Conservation (phyloP, 2,113 vertebrate genomes). For the Zeus faber region DNA sequence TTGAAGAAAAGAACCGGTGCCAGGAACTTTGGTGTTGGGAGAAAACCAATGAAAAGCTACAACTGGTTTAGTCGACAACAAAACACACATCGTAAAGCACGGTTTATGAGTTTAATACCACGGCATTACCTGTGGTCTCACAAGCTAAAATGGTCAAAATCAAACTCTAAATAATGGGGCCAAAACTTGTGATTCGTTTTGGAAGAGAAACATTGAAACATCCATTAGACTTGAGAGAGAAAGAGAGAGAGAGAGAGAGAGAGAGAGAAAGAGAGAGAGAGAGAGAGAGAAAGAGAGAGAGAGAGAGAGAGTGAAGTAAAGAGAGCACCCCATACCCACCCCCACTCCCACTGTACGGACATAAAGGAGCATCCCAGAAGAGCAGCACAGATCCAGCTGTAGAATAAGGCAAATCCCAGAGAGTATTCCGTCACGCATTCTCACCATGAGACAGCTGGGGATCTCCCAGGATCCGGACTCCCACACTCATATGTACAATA, state of each 20-base stretch:
- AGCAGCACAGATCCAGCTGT: constrained; percentile 32
- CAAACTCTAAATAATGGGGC: constrained; percentile 28
- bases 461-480: neutral
- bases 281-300: no score
- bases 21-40: no score
- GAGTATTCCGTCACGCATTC: constrained; percentile 28
- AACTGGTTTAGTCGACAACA: constrained; percentile 11
- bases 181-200: constrained; percentile 34
- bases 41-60: no score
- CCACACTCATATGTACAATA: neutral
- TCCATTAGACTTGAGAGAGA: constrained; percentile 8
- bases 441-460: constrained; percentile 27
- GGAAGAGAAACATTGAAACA: constrained; percentile 33
- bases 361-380: constrained; percentile 40
- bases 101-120: constrained; percentile 18
- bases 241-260: no score
- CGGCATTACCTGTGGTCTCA: constrained; percentile 14
- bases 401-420: constrained; percentile 56
- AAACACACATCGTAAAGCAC: constrained; percentile 3
- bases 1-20: no score
- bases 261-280: no score
- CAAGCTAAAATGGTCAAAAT: constrained; percentile 16
- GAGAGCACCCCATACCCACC: no score
- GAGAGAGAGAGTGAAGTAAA: no score
- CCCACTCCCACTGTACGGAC: no score